Evolutionary conservation across 2,797 vertebrate genomes (phyloP).

Genomic region (Naso thynnoides): DNA sequence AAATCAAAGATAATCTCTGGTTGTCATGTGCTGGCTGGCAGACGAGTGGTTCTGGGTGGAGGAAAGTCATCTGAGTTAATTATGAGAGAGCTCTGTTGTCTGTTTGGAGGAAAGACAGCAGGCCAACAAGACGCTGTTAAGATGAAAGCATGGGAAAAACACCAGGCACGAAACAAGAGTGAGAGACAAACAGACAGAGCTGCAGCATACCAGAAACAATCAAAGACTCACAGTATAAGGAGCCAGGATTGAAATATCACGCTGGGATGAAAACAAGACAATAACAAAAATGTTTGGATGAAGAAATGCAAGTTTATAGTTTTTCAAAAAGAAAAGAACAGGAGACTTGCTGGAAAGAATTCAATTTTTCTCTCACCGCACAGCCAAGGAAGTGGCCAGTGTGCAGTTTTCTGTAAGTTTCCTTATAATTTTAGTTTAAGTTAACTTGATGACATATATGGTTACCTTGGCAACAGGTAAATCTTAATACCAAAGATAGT

Average conservation of each 20-base stretch:
- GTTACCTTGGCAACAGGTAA: background rate
- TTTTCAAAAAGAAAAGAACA: background rate
- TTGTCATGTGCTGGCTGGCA: constrained; percentile 33
- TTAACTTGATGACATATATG: background rate
- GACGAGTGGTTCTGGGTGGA: constrained; percentile 17
- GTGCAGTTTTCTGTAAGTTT: background rate
- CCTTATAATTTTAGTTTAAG: background rate
- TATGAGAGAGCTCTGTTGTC: constrained; percentile 55
- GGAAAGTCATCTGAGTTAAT: constrained; percentile 66
- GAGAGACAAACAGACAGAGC: constrained; percentile 15
- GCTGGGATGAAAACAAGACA: constrained; percentile 21
- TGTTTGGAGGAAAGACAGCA: constrained; percentile 46
- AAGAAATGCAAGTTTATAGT: background rate
- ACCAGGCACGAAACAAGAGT: constrained; percentile 15
- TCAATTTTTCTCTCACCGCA: background rate
- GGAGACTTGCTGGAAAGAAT: background rate
- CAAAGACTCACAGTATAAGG: constrained; percentile 12
- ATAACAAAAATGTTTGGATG: constrained; percentile 8
- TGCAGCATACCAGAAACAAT: constrained; percentile 1
- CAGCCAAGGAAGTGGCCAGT: background rate
- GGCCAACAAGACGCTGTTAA: constrained; percentile 36
- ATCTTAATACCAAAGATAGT: too few relatives aligned
- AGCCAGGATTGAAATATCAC: constrained; percentile 32
- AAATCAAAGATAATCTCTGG: constrained; percentile 35
- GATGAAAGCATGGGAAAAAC: constrained; percentile 40